phyloP scores from a whole-genome alignment of 2,113 vertebrate species.

The Lipophrys pholis region DNA sequence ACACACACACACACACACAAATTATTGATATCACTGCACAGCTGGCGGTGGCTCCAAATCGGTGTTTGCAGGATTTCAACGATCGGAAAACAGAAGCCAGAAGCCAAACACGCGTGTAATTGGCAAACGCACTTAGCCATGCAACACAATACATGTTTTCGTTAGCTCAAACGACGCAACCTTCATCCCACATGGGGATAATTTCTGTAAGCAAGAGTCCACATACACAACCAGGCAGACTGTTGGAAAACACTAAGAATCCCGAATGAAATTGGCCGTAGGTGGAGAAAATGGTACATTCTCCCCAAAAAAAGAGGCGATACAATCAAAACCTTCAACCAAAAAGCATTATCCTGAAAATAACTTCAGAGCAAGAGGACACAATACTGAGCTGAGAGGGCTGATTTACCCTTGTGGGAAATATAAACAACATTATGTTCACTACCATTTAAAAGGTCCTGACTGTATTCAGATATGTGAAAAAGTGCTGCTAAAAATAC shows the following conservation, averaged over 20 bases:
- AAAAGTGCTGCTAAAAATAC: slow-evolving; percentile 6
- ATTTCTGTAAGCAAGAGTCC: slow-evolving; percentile 8
- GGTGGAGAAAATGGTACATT: slow-evolving; percentile 25
- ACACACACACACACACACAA: slow-evolving; percentile 18
- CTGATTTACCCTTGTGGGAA: too few species aligned
- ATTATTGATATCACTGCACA: slow-evolving; percentile 57
- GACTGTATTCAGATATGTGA: background rate
- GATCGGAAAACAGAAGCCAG: slow-evolving; percentile 47
- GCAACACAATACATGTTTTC: slow-evolving; percentile 38
- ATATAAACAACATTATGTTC: slow-evolving; percentile 5
- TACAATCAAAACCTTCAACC: slow-evolving; percentile 34
- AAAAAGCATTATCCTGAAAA: slow-evolving; percentile 20
- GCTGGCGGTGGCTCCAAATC: slow-evolving; percentile 46
- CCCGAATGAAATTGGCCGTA: slow-evolving; percentile 34
- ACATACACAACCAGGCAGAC: slow-evolving; percentile 31
- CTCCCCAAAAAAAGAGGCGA: slow-evolving; percentile 19
- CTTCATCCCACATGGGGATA: background rate
- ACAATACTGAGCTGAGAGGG: background rate
- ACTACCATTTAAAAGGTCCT: slow-evolving; percentile 11
- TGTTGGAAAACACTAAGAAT: slow-evolving; percentile 30
- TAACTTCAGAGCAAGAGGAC: slow-evolving; percentile 15
- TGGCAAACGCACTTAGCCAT: slow-evolving; percentile 44
- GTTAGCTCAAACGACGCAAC: background rate
- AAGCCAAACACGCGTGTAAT: slow-evolving; percentile 66
- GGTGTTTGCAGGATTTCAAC: slow-evolving; percentile 38